Conservation (phyloP, 2,113 vertebrate genomes). For the Takifugu bimaculatus region DNA sequence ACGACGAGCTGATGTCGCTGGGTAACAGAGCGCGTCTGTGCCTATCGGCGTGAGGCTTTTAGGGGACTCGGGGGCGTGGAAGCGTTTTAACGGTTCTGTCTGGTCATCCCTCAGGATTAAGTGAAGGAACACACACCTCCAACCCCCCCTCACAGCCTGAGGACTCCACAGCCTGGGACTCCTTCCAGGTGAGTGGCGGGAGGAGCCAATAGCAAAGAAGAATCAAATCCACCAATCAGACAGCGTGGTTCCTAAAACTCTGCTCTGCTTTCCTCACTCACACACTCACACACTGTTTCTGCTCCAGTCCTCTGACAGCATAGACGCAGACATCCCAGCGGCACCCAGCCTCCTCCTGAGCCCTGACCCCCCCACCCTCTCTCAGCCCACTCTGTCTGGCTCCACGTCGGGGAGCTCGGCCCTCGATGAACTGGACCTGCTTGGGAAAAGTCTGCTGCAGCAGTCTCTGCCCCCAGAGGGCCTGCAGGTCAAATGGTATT, state of each 20-base stretch:
- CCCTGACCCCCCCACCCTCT: slow-evolving; percentile 54
- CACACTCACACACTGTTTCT: background rate
- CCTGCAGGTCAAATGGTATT: slow-evolving; percentile 94
- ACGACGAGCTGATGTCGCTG: slow-evolving; percentile 97
- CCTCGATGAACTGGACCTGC: slow-evolving; percentile 89
- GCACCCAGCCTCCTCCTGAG: slow-evolving; percentile 67
- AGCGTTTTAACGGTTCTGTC: background rate
- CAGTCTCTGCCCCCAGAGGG: slow-evolving; percentile 92
- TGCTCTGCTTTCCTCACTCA: background rate
- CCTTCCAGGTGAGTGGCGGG: slow-evolving; percentile 84
- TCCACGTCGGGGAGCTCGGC: slow-evolving; percentile 73
- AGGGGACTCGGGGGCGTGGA: no score
- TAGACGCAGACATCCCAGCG: slow-evolving; percentile 68
- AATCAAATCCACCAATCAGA: no score
- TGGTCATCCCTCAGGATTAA: slow-evolving; percentile 76
- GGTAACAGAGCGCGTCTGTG: slow-evolving; percentile 63
- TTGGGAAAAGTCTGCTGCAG: slow-evolving; percentile 92
- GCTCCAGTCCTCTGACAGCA: slow-evolving; percentile 85
- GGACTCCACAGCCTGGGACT: slow-evolving; percentile 86
- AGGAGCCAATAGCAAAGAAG: background rate
- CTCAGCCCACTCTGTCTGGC: slow-evolving; percentile 41
- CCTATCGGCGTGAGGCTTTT: no score
- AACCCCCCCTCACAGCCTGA: slow-evolving; percentile 71
- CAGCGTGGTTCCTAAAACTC: no score
- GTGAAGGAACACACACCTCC: slow-evolving; percentile 79